Percentiles rank a stretch among this genome's conserved stretches.
Conservation (phyloP, 2,888 invertebrate species). For the Agrotis clavis region DNA sequence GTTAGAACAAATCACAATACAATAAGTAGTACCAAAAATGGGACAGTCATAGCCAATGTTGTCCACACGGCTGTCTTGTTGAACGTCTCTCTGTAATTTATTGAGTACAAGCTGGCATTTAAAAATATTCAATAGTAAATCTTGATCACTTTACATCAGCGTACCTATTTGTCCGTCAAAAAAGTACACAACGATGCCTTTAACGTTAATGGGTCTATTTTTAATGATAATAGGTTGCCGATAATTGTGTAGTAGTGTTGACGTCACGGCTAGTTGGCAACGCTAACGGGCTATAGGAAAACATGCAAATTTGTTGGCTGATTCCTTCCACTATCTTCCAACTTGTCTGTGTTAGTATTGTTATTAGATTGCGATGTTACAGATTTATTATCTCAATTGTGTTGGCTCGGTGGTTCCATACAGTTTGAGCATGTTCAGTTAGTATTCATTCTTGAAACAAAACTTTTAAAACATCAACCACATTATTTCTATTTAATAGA, state of each 20-base stretch:
- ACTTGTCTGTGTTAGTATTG: conserved; percentile 57
- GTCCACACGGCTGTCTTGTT: conserved; percentile 45
- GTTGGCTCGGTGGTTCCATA: conserved; percentile 19
- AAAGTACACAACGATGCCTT: conserved; percentile 58
- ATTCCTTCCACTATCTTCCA: conserved; percentile 60
- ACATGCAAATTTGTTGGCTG: conserved; percentile 65
- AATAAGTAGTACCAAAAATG: conserved; percentile 62
- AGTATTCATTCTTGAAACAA: conserved; percentile 19
- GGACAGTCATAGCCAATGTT: conserved; percentile 44
- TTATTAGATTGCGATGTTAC: conserved; percentile 54
- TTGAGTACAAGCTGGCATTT: conserved; percentile 44
- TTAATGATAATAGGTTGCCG: conserved; percentile 67
- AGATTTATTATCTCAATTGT: conserved; percentile 56
- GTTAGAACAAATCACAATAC: conserved; percentile 45
- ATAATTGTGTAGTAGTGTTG: conserved; percentile 64
- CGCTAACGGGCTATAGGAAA: conserved; percentile 56
- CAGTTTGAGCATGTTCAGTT: conserved; percentile 19
- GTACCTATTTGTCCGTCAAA: conserved; percentile 53
- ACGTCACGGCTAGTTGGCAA: conserved; percentile 69
- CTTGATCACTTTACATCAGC: conserved; percentile 57
- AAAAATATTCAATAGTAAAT: conserved; percentile 58
- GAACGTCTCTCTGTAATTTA: conserved; percentile 52
- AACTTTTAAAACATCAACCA: conserved; percentile 12
- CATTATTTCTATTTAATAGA: not conserved
- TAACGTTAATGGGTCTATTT: conserved; percentile 68